Base-by-base conservation (phyloP, 2,888 invertebrate genomes). In the Drosophila seclusa region DNA sequence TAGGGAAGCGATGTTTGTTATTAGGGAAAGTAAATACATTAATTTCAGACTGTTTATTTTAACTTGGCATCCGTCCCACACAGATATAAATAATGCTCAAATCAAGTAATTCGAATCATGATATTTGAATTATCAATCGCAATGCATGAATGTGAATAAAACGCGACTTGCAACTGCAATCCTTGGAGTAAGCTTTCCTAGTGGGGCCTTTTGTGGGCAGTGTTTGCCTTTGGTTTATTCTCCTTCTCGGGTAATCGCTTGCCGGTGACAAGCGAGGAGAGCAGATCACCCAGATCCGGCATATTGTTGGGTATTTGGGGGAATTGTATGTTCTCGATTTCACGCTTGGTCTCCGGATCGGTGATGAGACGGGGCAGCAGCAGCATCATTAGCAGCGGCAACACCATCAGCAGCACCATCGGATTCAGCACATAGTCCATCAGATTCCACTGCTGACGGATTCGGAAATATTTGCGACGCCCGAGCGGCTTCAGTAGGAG, bases 351-450 rank as follows among this genome's bases (percentile, higher is more conserved):
- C 92, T 99, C 99, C 6, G 99, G 98, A 93, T 99, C 99, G 91
- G 97, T 98, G 96, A 99, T 97, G 95, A 99, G 96, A 92, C 98
- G 98, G 0, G 99, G 98, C 86, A 99, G 93, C 73, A 99, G 94
- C 95, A 99, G 96, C 83, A 99, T 97, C 11, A 99, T 93, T 3
- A 99, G 91, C 18, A 99, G 94, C 0, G 99, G 99, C 76, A 99
- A 92, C 36, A 99, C 95, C 98, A 99, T 99, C 96, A 99, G 98
- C 73, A 99, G 94, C 2, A 99, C 97, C 98, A 99, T 98, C 1
- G 99, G 99, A 93, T 97, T 99, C 92, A 99, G 96, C 24, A 99
- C 92, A 92, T 99, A 97, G 93, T 99, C 99, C 0, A 98, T 98
- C 6, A 99, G 94, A 82, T 87, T 77, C 99, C 99, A 99, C 91